A percentile compares a stretch with the other conserved stretches of the same genome.
These are phyloP conservation scores for Ceyx margarethae DNA, from an alignment of 2,113 vertebrate species.

Conservation along the genomic window DNA sequence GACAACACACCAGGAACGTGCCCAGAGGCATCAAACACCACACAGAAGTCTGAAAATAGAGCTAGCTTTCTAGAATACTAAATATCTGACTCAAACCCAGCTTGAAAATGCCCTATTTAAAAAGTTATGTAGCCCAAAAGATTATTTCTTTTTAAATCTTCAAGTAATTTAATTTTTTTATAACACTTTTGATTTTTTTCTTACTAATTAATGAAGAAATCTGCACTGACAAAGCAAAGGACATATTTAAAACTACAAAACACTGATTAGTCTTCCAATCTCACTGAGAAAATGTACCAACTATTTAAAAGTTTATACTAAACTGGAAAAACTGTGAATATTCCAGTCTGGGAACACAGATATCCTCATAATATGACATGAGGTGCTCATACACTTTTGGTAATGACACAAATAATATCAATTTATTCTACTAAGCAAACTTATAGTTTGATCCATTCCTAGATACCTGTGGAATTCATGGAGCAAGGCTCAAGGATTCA, in stretches of 20 bases:
- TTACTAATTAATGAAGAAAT: neutral
- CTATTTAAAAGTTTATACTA: neutral
- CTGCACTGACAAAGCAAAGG: neutral
- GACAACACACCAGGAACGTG: neutral
- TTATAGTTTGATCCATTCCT: neutral
- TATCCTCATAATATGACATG: neutral
- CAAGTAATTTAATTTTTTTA: neutral
- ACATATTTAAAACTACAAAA: neutral
- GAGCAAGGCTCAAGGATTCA: neutral
- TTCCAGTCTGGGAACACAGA: neutral
- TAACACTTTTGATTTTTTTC: too few relatives aligned
- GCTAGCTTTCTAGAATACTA: neutral
- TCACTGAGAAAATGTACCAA: neutral
- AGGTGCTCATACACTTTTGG: neutral
- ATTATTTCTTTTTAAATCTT: neutral
- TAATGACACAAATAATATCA: neutral
- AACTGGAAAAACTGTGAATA: neutral
- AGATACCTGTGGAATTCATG: neutral
- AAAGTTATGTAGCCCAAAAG: neutral
- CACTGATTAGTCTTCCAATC: neutral
- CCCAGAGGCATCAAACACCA: neutral
- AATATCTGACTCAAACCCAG: neutral
- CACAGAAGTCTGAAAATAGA: accelerated
- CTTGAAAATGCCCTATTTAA: neutral
- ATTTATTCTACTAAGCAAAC: neutral